These are phyloP conservation scores for Drosophila atroscutellata DNA, from an alignment of 2,888 invertebrate genomes.

Conservation along the genomic window DNA sequence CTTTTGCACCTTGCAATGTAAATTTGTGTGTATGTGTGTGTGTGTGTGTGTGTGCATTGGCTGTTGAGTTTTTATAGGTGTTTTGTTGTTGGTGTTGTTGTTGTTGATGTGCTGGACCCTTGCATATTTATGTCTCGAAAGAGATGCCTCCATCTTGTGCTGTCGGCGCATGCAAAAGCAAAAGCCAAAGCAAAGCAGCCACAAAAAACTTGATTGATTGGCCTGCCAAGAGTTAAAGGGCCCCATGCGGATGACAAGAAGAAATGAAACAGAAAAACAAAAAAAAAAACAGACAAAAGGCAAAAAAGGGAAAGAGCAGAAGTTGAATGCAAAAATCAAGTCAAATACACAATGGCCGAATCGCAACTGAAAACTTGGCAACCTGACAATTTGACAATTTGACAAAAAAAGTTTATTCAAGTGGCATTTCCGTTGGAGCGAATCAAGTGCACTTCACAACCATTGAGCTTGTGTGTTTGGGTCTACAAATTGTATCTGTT, in stretches of 20 bases:
- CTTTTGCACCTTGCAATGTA: constrained; percentile 79
- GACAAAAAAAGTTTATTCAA: background rate
- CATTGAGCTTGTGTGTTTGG: constrained; percentile 35
- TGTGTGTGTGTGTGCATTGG: constrained; percentile 20
- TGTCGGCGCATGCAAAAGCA: constrained; percentile 75
- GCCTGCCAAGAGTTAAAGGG: constrained; percentile 63
- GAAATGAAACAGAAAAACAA: constrained; percentile 8
- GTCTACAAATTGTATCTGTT: constrained; percentile 30
- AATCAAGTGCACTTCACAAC: constrained; percentile 20
- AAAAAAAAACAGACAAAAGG: background rate
- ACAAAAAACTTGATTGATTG: constrained; percentile 84
- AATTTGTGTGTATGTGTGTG: constrained; percentile 63
- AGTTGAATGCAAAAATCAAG: constrained; percentile 66
- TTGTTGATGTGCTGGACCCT: constrained; percentile 43
- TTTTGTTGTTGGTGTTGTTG: constrained; percentile 21
- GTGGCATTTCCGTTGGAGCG: constrained; percentile 40
- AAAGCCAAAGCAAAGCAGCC: constrained; percentile 1
- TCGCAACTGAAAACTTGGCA: background rate
- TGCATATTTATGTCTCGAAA: constrained; percentile 70
- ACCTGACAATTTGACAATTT: constrained; percentile 6
- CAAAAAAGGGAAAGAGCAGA: constrained; percentile 9
- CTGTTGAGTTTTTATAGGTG: constrained; percentile 26
- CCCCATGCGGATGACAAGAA: constrained; percentile 36
- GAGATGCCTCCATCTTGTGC: constrained; percentile 65
- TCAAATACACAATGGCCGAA: constrained; percentile 61